phyloP scores from a whole-genome alignment of 2,888 invertebrate genomes.

The Trachelus stipa region DNA sequence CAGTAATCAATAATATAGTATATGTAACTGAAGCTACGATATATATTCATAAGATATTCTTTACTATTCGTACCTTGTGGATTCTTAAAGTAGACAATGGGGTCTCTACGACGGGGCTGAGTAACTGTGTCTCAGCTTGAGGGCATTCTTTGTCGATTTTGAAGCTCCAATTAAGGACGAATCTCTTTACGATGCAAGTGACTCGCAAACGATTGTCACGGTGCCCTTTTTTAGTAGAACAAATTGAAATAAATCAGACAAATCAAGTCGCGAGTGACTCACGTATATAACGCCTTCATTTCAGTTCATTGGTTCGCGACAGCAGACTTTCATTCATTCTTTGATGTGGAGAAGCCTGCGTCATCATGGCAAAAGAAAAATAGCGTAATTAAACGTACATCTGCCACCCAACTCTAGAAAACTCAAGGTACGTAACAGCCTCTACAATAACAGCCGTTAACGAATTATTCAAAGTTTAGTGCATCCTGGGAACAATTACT shows the following conservation, averaged over 20 bases:
- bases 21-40: not conserved
- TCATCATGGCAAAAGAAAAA: not conserved
- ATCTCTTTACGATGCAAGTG: not conserved
- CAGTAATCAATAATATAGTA: not conserved
- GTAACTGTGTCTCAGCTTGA: not conserved
- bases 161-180: not conserved
- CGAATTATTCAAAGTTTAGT: not conserved
- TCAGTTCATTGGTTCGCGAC: constrained; percentile 3
- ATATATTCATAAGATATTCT: not conserved
- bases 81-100: not conserved
- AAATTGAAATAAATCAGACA: constrained; percentile 8
- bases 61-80: not conserved
- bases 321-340: not conserved
- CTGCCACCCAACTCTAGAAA: not conserved
- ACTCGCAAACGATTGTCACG: not conserved
- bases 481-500: not conserved
- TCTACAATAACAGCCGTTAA: not conserved
- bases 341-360: not conserved
- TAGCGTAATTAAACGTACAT: not conserved
- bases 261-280: constrained; percentile 8
- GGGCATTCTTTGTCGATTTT: not conserved
- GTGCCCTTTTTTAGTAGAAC: not conserved
- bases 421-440: not conserved
- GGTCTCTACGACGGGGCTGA: not conserved
- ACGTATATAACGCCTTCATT: not conserved